phyloP scores from a whole-genome alignment of 2,113 vertebrate species.

The Corythornis madagascariensis region DNA sequence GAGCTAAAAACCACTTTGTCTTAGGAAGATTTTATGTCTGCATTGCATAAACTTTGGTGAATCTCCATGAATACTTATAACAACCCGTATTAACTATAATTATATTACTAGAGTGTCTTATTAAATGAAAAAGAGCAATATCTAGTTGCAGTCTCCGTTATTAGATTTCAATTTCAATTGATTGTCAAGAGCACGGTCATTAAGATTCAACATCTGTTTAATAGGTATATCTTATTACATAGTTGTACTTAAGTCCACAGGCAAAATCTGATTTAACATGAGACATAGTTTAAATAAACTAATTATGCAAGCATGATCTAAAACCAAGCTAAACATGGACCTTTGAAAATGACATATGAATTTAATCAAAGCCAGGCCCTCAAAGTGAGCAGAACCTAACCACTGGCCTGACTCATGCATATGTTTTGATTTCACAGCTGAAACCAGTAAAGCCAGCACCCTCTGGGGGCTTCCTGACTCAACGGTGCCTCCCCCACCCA shows the following conservation, averaged over 20 bases:
- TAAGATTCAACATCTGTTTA: constrained; percentile 82
- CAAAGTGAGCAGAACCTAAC: constrained; percentile 73
- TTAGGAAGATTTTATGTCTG: too few relatives aligned
- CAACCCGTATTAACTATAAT: too few relatives aligned
- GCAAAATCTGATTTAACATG: constrained; percentile 81
- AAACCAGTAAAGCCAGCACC: constrained; percentile 66
- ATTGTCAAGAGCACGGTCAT: constrained; percentile 79
- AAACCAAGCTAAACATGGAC: constrained; percentile 74
- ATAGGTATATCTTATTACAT: constrained; percentile 82
- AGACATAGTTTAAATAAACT: constrained; percentile 84
- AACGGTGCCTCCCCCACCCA: constrained; percentile 11
- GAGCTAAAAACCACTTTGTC: too few relatives aligned
- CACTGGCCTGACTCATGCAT: constrained; percentile 62
- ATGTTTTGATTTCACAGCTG: constrained; percentile 68
- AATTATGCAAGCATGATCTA: constrained; percentile 80
- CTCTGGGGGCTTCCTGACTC: constrained; percentile 50
- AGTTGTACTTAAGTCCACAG: constrained; percentile 76
- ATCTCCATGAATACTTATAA: too few relatives aligned
- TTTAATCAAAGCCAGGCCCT: constrained; percentile 81
- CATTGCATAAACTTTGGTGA: too few relatives aligned
- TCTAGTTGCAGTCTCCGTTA: constrained; percentile 73
- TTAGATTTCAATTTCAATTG: constrained; percentile 79
- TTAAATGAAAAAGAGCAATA: constrained; percentile 73
- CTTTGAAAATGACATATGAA: constrained; percentile 79
- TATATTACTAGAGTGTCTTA: constrained; percentile 61